Evolutionary conservation across 1,140 invertebrate genomes (phyloP).

Genomic region (Cyclina sinensis): DNA sequence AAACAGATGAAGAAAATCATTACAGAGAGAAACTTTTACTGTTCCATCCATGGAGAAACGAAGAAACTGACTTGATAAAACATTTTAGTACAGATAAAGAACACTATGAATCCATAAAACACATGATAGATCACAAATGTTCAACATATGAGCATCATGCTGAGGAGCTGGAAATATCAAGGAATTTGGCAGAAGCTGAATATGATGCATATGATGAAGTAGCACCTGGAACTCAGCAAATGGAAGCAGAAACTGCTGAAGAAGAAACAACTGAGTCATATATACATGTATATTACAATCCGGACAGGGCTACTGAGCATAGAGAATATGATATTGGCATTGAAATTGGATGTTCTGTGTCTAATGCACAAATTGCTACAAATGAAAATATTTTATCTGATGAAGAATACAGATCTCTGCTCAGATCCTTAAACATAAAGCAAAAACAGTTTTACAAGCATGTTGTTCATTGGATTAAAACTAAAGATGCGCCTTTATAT

Average conservation of each 20-base stretch:
- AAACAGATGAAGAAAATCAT: constrained; percentile 45
- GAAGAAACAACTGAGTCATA: no score
- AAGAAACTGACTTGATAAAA: not conserved
- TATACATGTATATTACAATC: no score
- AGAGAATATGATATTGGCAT: no score
- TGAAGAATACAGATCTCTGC: no score
- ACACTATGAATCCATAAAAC: not conserved
- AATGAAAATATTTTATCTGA: no score
- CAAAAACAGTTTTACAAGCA: no score
- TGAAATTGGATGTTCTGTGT: no score
- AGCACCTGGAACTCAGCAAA: constrained; percentile 32
- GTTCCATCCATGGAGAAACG: not conserved
- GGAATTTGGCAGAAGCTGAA: constrained; percentile 25
- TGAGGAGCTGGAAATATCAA: not conserved
- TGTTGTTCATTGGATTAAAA: no score
- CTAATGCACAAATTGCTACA: no score
- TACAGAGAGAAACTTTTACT: constrained; percentile 54
- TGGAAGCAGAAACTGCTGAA: constrained; percentile 10
- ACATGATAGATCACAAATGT: not conserved
- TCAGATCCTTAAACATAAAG: no score
- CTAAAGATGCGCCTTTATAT: no score
- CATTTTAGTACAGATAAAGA: not conserved
- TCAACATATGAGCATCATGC: not conserved
- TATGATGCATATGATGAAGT: constrained; percentile 42
- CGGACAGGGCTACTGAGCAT: no score